Evolutionary conservation across 2,113 vertebrate genomes (phyloP).

Genomic region (Amia ocellicauda): DNA sequence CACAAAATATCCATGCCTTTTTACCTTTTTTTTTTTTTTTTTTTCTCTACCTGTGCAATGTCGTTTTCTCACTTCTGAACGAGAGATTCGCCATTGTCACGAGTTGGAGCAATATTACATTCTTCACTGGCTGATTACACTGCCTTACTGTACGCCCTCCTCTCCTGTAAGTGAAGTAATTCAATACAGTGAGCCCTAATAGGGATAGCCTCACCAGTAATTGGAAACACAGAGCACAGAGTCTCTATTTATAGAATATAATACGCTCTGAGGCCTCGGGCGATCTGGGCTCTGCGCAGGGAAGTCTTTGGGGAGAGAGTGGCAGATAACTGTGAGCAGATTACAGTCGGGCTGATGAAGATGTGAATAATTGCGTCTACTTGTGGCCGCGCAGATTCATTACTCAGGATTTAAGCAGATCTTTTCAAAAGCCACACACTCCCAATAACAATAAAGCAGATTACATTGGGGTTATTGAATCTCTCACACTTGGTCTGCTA

Average conservation of each 20-base stretch:
- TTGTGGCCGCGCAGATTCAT: neutral
- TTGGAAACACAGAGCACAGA: conserved; percentile 17
- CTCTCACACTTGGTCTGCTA: neutral
- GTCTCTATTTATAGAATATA: conserved; percentile 26
- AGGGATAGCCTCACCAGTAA: conserved; percentile 13
- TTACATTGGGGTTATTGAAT: neutral
- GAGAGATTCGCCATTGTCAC: no score
- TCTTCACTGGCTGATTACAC: neutral
- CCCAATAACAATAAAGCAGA: neutral
- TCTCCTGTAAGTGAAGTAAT: conserved; percentile 19
- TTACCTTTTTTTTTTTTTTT: no score
- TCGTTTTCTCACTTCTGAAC: no score
- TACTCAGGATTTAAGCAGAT: neutral
- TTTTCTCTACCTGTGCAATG: no score
- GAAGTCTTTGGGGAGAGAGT: conserved; percentile 12
- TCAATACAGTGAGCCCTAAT: conserved; percentile 16
- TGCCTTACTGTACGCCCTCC: conserved; percentile 10
- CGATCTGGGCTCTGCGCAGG: conserved; percentile 8
- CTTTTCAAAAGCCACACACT: neutral
- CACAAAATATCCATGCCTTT: no score
- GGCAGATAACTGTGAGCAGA: conserved; percentile 9
- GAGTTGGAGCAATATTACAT: neutral
- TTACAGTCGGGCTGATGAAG: neutral
- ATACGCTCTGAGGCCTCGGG: conserved; percentile 15
- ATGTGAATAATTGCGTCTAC: conserved; percentile 16